Conservation (phyloP, 2,797 vertebrate species). For the Meriones psammophilus region DNA sequence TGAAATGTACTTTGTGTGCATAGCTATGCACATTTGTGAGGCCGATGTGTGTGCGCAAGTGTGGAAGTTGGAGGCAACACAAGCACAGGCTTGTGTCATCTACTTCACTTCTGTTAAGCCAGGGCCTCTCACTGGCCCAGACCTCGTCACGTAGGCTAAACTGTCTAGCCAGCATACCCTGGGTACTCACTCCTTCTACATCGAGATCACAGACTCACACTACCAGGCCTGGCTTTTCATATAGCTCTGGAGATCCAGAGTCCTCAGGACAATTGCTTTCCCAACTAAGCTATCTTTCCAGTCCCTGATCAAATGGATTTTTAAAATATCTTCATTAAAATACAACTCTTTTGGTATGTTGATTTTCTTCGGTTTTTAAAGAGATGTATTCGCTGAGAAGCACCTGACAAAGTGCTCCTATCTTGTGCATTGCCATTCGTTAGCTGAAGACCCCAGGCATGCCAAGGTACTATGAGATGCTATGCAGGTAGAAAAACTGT, state of each 20-base stretch:
- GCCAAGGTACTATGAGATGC: neutral
- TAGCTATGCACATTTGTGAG: neutral
- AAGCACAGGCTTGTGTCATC: too few species aligned
- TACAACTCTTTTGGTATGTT: neutral
- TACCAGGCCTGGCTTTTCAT: neutral
- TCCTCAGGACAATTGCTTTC: neutral
- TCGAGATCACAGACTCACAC: neutral
- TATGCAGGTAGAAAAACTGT: neutral
- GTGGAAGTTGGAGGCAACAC: neutral
- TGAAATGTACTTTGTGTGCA: neutral
- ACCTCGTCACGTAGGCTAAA: neutral
- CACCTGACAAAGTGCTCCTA: neutral
- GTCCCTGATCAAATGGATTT: neutral
- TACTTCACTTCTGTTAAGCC: neutral
- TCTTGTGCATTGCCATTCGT: slow-evolving; percentile 3
- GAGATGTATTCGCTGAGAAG: slow-evolving; percentile 38
- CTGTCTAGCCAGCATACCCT: neutral
- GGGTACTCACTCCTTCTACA: neutral
- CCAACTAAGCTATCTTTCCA: neutral
- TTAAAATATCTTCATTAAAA: slow-evolving; percentile 68
- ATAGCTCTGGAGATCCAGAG: neutral
- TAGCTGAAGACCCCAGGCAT: slow-evolving; percentile 27
- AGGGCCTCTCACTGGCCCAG: neutral
- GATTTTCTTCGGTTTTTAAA: neutral
- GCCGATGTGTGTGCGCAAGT: neutral